phyloP scores from a whole-genome alignment of 2,797 vertebrate genomes.

The Apodemus agrarius region DNA sequence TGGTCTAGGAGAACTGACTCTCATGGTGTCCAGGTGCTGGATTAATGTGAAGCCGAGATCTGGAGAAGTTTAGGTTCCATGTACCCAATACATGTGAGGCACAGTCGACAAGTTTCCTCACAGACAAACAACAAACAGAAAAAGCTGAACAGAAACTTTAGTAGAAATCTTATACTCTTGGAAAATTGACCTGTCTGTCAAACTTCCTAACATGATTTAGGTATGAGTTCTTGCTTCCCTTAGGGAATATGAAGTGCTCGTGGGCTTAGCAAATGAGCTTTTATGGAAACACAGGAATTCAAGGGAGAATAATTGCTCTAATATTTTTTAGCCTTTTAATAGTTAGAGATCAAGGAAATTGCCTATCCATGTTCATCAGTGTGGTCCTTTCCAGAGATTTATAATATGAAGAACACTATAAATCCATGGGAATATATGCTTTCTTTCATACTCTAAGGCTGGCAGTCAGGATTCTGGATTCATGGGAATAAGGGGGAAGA shows the following conservation, averaged over 20 bases:
- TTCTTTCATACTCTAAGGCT: not conserved
- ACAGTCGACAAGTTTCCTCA: conserved; percentile 68
- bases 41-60: conserved; percentile 62
- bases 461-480: not conserved
- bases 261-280: conserved; percentile 72
- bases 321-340: conserved; percentile 65
- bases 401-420: not conserved
- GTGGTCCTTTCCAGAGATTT: conserved; percentile 31
- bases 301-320: conserved; percentile 63
- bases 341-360: conserved; percentile 67
- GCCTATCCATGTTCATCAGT: conserved; percentile 41
- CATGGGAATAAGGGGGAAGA: not conserved
- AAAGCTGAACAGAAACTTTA: conserved; percentile 70
- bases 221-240: conserved; percentile 68
- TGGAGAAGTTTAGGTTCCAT: conserved; percentile 41
- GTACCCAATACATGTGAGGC: conserved; percentile 63
- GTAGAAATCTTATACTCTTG: conserved; percentile 66
- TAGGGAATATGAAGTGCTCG: conserved; percentile 48
- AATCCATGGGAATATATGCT: not conserved
- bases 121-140: conserved; percentile 57
- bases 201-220: conserved; percentile 67
- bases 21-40: conserved; percentile 9
- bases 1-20: conserved; percentile 49
- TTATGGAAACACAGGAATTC: conserved; percentile 74
- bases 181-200: conserved; percentile 81